phyloP scores from a whole-genome alignment of 1,140 invertebrate species.

The Pachyrhynchus sulphureomaculatus region DNA sequence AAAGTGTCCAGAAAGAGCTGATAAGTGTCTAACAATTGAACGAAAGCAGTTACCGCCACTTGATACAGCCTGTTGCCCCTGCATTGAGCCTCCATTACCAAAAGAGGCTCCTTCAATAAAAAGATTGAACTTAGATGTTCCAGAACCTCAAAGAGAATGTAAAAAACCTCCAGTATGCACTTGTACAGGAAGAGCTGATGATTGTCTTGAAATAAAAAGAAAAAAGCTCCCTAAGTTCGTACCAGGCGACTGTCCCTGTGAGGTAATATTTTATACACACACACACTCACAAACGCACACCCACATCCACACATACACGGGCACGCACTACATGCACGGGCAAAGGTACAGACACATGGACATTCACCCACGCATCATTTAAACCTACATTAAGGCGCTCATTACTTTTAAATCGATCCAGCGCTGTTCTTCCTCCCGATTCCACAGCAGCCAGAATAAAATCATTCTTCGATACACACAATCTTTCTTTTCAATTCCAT shows the following conservation, averaged over 20 bases:
- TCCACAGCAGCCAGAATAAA: no score
- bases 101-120: constrained; percentile 11
- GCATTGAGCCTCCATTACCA: constrained; percentile 18
- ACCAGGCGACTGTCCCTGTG: constrained; percentile 21
- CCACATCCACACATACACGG: no score
- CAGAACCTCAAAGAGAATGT: constrained; percentile 21
- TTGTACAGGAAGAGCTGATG: constrained; percentile 7
- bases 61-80: constrained; percentile 7
- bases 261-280: no score
- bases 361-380: no score
- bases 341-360: no score
- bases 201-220: constrained; percentile 2
- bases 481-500: no score
- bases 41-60: constrained; percentile 19
- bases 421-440: no score
- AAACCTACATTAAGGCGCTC: no score
- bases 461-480: no score
- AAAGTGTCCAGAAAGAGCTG: constrained; percentile 24
- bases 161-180: constrained; percentile 2
- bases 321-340: no score
- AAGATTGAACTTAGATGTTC: constrained; percentile 19
- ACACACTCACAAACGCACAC: no score
- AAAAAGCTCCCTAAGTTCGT: constrained; percentile 27
- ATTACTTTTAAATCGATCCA: no score
- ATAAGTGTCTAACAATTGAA: constrained; percentile 13